Evolutionary conservation across 2,113 vertebrate genomes (phyloP), one percentile per base, ranked within the genome.

Genomic region (Epinephelus cyanopodus): DNA sequence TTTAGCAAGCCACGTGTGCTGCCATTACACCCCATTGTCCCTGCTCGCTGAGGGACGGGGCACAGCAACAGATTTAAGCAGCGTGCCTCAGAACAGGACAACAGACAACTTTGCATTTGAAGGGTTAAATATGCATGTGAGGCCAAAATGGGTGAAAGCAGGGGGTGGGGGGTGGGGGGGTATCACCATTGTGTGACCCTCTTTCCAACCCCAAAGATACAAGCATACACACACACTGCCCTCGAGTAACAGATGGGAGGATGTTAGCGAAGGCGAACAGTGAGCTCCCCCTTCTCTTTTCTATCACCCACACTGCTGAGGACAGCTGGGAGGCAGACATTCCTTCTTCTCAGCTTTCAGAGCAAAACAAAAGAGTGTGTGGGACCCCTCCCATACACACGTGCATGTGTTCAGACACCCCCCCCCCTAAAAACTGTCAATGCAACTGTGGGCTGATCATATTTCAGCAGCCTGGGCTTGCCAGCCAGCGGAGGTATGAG

Each of bases 251-350:
- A 94, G 92, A 93, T 94, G 93, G 94, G 78, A 80, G 87, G 74
- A 92, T 88, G 89, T 83, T 86, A 87, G 83, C 33, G 18, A 81
- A 87, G 71, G 79, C 25, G 50, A 86, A 85, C 83, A 77, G 71
- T 60, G 87, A 84, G 68, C 76, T 65, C 87, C 85, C 91, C 75
- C 85, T 66, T 80, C 74, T 57, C 75, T 80, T 79, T 75, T 80
- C 83, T 75, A 74, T 89, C 86, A 82, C 57, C 53, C 80, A 82
- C 75, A 42, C 78, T 77, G 77, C 73, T 61, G 73, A 89, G 84
- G 94, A 95, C 94, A 95, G 93, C 92, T 93, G 94, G 93, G 87
- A 93, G 93, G 92, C 92, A 94, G 86, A 93, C 90, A 94, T 95
- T 95, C 94, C 92, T 93, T 82, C 87, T 91, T 90, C 93, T 94